Conservation (phyloP, 1,140 invertebrate species). For the Calliphora vicina region DNA sequence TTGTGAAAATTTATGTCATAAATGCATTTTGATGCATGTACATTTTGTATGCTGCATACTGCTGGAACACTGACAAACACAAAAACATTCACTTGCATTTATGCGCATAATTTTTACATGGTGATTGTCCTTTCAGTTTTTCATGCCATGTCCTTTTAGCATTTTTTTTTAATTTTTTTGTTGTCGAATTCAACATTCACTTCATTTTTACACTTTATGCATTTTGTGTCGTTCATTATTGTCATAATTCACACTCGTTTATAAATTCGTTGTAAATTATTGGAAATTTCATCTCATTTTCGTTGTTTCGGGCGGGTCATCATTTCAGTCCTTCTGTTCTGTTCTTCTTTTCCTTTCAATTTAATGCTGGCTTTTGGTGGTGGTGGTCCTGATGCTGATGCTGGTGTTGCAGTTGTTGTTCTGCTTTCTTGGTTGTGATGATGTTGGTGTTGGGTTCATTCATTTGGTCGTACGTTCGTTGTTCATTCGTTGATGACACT, state of each 20-base stretch:
- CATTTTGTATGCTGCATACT: not conserved
- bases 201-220: slow-evolving; percentile 31
- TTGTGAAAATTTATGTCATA: slow-evolving; percentile 27
- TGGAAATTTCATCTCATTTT: slow-evolving; percentile 26
- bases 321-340: not conserved
- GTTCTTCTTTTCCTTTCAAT: not conserved
- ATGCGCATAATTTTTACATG: slow-evolving; percentile 1
- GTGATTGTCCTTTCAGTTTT: not conserved
- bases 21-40: slow-evolving; percentile 33
- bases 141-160: not conserved
- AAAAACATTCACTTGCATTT: not conserved
- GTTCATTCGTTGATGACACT: slow-evolving; percentile 21
- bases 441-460: not conserved
- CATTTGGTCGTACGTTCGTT: not conserved
- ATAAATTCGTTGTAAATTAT: slow-evolving; percentile 27
- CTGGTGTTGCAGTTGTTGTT: not conserved
- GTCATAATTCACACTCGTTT: slow-evolving; percentile 28
- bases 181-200: slow-evolving; percentile 19
- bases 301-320: slow-evolving; percentile 11
- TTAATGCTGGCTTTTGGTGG: too few species aligned
- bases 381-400: too few species aligned
- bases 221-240: slow-evolving; percentile 30
- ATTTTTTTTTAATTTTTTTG: not conserved
- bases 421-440: not conserved
- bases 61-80: not conserved